Evolutionary conservation across 2,888 invertebrate species (phyloP).

Genomic region (Acleris holmiana): DNA sequence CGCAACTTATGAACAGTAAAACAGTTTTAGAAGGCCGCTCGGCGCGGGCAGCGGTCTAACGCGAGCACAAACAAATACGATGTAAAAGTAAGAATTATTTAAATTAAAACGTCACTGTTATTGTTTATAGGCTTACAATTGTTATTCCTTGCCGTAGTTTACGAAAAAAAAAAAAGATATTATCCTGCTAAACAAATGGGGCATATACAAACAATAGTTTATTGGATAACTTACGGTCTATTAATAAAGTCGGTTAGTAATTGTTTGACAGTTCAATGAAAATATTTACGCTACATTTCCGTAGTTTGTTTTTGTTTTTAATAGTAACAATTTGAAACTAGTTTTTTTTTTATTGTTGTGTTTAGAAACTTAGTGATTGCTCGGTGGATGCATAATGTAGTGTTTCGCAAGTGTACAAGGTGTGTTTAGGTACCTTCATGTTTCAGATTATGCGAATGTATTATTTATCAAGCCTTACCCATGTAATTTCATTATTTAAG

Average conservation of each 20-base stretch:
- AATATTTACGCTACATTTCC: slow-evolving; percentile 45
- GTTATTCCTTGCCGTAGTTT: slow-evolving; percentile 10
- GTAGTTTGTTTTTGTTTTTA: slow-evolving; percentile 32
- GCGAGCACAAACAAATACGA: slow-evolving; percentile 44
- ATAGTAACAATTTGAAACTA: not conserved
- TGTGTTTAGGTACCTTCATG: slow-evolving; percentile 18
- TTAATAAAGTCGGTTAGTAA: slow-evolving; percentile 49
- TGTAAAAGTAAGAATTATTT: slow-evolving; percentile 20
- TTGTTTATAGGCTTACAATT: not conserved
- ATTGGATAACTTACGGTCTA: not conserved
- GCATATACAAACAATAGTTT: slow-evolving; percentile 5
- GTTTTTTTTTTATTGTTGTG: not conserved
- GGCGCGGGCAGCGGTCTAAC: slow-evolving; percentile 66
- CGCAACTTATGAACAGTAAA: slow-evolving; percentile 61
- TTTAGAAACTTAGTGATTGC: not conserved
- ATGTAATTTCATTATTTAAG: not conserved
- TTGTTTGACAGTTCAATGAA: slow-evolving; percentile 71
- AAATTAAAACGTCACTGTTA: not conserved
- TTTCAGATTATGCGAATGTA: not conserved
- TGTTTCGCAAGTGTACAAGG: slow-evolving; percentile 23
- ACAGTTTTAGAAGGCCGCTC: slow-evolving; percentile 70
- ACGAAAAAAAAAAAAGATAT: slow-evolving; percentile 39
- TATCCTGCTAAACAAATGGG: slow-evolving; percentile 50
- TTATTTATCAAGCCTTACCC: slow-evolving; percentile 5
- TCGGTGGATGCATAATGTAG: slow-evolving; percentile 12